Evolutionary conservation across 2,113 vertebrate species (phyloP), one percentile per base, ranked within the genome.

Genomic region (Irena cyanogastra): DNA sequence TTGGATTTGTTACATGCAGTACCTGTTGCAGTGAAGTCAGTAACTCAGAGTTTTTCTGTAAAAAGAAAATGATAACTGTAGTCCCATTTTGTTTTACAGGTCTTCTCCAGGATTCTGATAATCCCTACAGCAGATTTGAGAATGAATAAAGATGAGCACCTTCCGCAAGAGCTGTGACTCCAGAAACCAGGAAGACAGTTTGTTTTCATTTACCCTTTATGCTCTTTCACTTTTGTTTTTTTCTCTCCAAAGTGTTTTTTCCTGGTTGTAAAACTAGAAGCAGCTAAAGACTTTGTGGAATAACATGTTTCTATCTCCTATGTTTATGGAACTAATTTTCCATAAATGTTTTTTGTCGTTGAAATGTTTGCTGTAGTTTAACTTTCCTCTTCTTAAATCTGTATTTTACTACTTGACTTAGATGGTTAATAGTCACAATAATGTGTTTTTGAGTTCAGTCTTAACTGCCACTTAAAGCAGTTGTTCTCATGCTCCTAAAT

Each of bases 81-180:
- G 19, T 95, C 35, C 39, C 88, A 66, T 90, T 97, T 81, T 93
- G 8, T 94, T 81, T 97, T 97, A 49, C 97, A 99, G 99, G 98
- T 94, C 98, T 99, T 87, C 96, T 99, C 9, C 97, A 97, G 26
- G 98, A 99, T 96, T 97, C 98, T 71, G 98, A 99, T 97, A 98
- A 99, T 90, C 98, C 98, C 1, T 98, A 98, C 96, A 99, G 98
- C 97, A 98, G 98, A 98, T 99, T 98, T 91, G 98, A 99, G 94
- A 99, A 99, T 65, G 98, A 99, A 59, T 99, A 93, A 98, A 96
- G 63, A 56, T 56, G 66, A 63, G 47, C 35, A 50, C 23, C 68
- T 83, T 74, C 33, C 17, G 42, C 33, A 52, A 59, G 66, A 88
- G 9, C 54, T 79, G 33, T 61, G 37, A 85, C 27, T 70, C 6